A percentile compares a stretch with the other conserved stretches of the same genome.
These are phyloP conservation scores for Leucoma salicis DNA, from an alignment of 2,888 invertebrate genomes.

Conservation along the genomic window DNA sequence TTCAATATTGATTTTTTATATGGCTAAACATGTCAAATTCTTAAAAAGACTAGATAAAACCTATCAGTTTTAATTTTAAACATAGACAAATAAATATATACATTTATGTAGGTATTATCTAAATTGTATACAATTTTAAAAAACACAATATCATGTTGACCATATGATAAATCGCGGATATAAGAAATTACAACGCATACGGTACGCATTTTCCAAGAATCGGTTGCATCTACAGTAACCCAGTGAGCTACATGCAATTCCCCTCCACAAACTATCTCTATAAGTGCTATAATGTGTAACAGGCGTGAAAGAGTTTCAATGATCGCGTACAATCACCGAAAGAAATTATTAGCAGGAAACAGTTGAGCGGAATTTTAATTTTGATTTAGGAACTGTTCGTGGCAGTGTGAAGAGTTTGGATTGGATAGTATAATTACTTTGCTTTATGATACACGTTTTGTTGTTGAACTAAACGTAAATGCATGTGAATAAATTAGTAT, in stretches of 20 bases:
- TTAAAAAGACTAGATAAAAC: no score
- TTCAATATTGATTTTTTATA: no score
- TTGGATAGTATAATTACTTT: no score
- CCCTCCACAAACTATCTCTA: conserved; percentile 21
- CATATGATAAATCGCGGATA: conserved; percentile 2
- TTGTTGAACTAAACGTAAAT: no score
- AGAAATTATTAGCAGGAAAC: conserved; percentile 9
- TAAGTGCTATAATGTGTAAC: conserved; percentile 36
- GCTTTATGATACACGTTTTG: no score
- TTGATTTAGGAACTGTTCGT: conserved; percentile 1
- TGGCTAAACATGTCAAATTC: no score
- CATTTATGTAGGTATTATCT: no score
- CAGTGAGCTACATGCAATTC: conserved; percentile 51
- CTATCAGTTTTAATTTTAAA: no score
- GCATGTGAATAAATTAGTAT: no score
- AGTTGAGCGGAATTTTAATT: conserved; percentile 8
- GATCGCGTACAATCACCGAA: conserved; percentile 23
- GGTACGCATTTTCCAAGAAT: conserved; percentile 38
- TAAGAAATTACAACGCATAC: conserved; percentile 13
- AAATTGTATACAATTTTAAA: no score
- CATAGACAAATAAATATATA: no score
- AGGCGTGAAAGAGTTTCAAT: conserved; percentile 48
- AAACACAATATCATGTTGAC: not conserved
- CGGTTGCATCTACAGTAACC: conserved; percentile 38
- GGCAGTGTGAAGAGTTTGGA: not conserved